Evolutionary conservation across 2,888 invertebrate species (phyloP).

Genomic region (Ischnura elegans): DNA sequence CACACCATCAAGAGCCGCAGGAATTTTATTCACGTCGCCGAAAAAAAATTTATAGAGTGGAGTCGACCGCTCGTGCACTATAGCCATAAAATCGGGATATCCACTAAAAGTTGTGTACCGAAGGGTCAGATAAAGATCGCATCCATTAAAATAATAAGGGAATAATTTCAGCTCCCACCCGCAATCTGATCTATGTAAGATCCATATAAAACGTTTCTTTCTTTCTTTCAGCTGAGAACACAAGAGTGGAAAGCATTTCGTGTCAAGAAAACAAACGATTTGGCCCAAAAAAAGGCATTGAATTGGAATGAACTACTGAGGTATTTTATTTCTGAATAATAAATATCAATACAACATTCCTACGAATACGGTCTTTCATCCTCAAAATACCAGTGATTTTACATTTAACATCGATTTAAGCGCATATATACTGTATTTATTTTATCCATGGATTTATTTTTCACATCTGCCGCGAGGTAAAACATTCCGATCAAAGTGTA

Average conservation of each 20-base stretch:
- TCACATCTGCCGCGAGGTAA: too few relatives aligned
- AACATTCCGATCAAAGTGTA: too few relatives aligned
- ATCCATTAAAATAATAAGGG: constrained; percentile 45
- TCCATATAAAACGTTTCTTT: not conserved
- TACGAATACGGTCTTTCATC: too few relatives aligned
- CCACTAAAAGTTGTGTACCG: not conserved
- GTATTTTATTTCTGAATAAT: not conserved
- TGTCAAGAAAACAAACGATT: not conserved
- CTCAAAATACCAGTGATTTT: too few relatives aligned
- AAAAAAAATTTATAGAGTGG: not conserved
- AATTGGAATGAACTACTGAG: not conserved
- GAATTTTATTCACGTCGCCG: not conserved
- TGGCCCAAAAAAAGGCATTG: not conserved
- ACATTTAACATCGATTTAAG: too few relatives aligned
- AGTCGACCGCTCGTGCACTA: not conserved
- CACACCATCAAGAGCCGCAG: not conserved
- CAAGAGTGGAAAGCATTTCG: not conserved
- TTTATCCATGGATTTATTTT: too few relatives aligned
- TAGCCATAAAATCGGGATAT: not conserved
- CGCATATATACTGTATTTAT: too few relatives aligned
- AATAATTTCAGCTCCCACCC: not conserved
- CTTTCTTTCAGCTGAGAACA: not conserved
- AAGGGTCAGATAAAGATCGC: not conserved
- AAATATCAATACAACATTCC: not conserved
- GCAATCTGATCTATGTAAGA: not conserved